Conservation (phyloP, 2,888 invertebrate species). For the Drosophila putrida region DNA sequence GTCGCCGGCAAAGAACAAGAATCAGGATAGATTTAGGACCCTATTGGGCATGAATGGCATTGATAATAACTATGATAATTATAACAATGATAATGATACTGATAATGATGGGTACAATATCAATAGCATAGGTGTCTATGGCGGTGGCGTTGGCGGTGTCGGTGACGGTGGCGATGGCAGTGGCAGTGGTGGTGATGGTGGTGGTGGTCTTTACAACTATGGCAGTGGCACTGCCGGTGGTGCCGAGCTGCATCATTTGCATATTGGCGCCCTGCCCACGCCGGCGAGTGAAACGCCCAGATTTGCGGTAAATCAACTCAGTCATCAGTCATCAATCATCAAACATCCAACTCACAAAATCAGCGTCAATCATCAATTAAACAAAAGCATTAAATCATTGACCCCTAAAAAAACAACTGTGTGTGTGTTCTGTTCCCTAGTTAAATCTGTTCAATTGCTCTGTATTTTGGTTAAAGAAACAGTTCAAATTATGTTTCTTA, state of each 20-base stretch:
- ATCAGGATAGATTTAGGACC: conserved; percentile 85
- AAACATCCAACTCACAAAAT: conserved; percentile 4
- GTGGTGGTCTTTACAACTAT: conserved; percentile 47
- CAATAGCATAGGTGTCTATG: conserved; percentile 56
- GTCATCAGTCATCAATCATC: conserved; percentile 56
- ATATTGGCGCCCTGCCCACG: conserved; percentile 86
- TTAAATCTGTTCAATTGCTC: conserved; percentile 9
- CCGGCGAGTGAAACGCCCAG: conserved; percentile 86
- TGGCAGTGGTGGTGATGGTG: conserved; percentile 37
- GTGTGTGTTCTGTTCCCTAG: conserved; percentile 6
- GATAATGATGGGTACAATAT: conserved; percentile 74
- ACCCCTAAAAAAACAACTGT: neutral
- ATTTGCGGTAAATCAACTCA: conserved; percentile 85
- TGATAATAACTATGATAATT: conserved; percentile 81
- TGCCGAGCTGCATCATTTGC: conserved; percentile 83
- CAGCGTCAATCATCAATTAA: conserved; percentile 31
- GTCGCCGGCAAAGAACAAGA: conserved; percentile 84
- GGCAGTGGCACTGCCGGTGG: conserved; percentile 47
- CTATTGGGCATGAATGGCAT: conserved; percentile 85
- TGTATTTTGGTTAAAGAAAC: conserved; percentile 6
- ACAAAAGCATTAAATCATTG: conserved; percentile 3
- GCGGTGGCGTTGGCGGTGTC: conserved; percentile 23
- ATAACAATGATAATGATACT: conserved; percentile 82
- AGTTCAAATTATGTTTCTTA: neutral
- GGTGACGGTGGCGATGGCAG: conserved; percentile 34